These are phyloP conservation scores for Scaptomyza caliginosa DNA, from an alignment of 2,888 invertebrate genomes.

Conservation along the genomic window DNA sequence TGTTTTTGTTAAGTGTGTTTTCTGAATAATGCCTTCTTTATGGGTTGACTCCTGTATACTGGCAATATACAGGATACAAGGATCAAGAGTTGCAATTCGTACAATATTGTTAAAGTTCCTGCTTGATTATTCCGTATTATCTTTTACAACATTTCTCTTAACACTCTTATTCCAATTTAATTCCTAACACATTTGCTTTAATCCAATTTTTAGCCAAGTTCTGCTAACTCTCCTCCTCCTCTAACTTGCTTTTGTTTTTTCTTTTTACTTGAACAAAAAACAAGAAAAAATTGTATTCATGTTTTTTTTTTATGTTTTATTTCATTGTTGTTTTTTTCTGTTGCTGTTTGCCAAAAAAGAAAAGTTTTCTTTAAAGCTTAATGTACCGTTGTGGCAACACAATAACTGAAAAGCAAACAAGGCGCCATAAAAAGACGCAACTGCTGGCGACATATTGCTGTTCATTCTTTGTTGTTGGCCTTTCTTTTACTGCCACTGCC, in stretches of 20 bases:
- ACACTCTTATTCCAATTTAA: background rate
- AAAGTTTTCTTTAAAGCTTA: constrained; percentile 75
- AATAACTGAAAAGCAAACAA: constrained; percentile 70
- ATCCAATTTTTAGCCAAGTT: constrained; percentile 48
- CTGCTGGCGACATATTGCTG: constrained; percentile 76
- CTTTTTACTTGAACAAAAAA: constrained; percentile 56
- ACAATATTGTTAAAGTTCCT: background rate
- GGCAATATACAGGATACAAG: too few species aligned
- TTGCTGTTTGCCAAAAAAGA: constrained; percentile 35
- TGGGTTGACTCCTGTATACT: too few species aligned
- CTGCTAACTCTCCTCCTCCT: background rate
- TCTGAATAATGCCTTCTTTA: background rate
- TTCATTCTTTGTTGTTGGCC: constrained; percentile 14
- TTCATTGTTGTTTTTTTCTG: constrained; percentile 3
- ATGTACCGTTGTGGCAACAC: constrained; percentile 78
- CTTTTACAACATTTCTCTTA: background rate
- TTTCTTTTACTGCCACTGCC: constrained; percentile 12
- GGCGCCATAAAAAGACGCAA: constrained; percentile 72
- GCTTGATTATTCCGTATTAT: background rate
- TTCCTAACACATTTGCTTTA: constrained; percentile 29
- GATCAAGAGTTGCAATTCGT: too few species aligned
- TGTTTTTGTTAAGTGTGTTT: background rate
- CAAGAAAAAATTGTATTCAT: constrained; percentile 12
- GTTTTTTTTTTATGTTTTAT: constrained; percentile 39
- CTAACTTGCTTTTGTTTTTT: constrained; percentile 37